Percentiles rank a stretch among this genome's conserved stretches.
phyloP scores from a whole-genome alignment of 2,888 invertebrate species.

The Bruchidius siliquastri region DNA sequence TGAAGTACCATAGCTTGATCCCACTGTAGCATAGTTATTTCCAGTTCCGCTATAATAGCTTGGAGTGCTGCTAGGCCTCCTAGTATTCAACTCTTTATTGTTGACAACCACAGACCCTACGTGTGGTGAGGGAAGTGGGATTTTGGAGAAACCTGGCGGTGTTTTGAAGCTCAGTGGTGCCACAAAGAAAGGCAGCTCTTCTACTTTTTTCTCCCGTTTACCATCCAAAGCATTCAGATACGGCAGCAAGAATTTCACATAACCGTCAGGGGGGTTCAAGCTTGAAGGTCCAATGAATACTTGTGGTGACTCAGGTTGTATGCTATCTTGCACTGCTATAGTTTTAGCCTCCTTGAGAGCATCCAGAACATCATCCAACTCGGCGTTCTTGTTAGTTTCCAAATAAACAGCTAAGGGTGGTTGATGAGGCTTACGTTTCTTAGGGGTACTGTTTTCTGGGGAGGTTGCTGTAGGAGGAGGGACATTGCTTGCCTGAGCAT shows the following conservation, averaged over 20 bases:
- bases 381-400: conserved; percentile 54
- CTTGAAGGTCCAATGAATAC: conserved; percentile 80
- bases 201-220: conserved; percentile 65
- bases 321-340: conserved; percentile 72
- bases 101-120: conserved; percentile 77
- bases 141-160: conserved; percentile 80
- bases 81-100: conserved; percentile 18
- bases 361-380: conserved; percentile 66
- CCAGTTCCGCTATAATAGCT: not conserved
- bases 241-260: conserved; percentile 76
- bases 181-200: conserved; percentile 77
- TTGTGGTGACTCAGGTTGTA: conserved; percentile 65
- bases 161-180: conserved; percentile 80
- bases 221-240: conserved; percentile 71
- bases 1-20: not conserved
- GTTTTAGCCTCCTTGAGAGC: conserved; percentile 66
- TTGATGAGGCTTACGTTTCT: conserved; percentile 71
- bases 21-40: not conserved
- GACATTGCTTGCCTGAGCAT: conserved; percentile 30
- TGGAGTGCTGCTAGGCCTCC: not conserved
- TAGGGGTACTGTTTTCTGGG: conserved; percentile 47
- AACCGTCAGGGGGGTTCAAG: conserved; percentile 65
- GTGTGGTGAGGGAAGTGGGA: conserved; percentile 79
- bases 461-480: conserved; percentile 46
- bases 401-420: conserved; percentile 80